These are phyloP conservation scores for Synanthedon myopaeformis DNA, from an alignment of 2,888 invertebrate species.

Conservation along the genomic window DNA sequence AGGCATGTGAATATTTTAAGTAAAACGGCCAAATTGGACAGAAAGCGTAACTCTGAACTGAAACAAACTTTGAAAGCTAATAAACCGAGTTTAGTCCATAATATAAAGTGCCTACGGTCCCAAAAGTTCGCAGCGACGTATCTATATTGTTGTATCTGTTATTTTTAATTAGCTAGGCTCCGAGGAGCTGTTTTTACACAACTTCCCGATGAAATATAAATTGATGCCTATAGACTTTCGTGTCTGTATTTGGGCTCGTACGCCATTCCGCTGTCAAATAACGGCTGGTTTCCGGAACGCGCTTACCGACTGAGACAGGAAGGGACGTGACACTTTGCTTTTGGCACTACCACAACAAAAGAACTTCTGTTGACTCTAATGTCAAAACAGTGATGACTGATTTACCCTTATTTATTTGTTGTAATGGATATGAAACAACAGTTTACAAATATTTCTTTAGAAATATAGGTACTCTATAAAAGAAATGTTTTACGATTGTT, in stretches of 20 bases:
- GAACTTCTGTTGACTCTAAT: neutral
- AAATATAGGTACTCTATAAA: too few relatives aligned
- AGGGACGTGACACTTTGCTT: constrained; percentile 3
- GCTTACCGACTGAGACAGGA: constrained; percentile 1
- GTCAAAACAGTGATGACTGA: neutral
- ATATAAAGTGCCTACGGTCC: neutral
- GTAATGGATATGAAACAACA: too few relatives aligned
- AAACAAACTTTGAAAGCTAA: constrained; percentile 15
- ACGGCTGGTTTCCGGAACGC: neutral
- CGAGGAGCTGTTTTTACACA: neutral
- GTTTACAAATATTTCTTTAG: too few relatives aligned
- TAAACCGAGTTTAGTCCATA: constrained; percentile 1
- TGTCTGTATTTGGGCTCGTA: neutral
- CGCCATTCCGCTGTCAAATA: neutral
- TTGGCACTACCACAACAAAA: neutral
- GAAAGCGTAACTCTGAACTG: constrained; percentile 14
- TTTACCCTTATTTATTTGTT: neutral
- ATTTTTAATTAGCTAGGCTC: neutral
- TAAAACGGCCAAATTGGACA: constrained; percentile 22
- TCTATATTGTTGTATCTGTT: neutral
- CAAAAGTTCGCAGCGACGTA: neutral
- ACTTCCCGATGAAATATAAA: neutral
- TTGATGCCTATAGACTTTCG: neutral
- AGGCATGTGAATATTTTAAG: constrained; percentile 19
- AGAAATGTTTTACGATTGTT: too few relatives aligned